Base-by-base conservation (phyloP, 37 sponge, comb jelly and placozoan genomes). In the Halichondria panicea region DNA sequence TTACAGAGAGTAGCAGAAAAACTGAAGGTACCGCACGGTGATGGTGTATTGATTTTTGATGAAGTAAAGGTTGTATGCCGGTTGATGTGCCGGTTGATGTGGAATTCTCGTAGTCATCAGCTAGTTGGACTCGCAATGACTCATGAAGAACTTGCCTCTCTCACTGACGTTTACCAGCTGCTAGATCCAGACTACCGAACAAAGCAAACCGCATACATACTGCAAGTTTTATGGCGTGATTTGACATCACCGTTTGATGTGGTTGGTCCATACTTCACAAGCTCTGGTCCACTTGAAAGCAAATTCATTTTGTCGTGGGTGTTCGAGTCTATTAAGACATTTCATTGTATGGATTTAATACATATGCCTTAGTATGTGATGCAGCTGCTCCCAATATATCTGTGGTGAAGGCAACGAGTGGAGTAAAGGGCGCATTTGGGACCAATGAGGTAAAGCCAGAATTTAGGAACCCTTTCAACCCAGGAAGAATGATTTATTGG, bases 161-260 rank as follows among this genome's bases (percentile, higher is more conserved):
- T 77, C 22, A 21, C 21, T 35, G 78, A 77, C 37, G 40, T 77
- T 25, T 77, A 67, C 28, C 39, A 25, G 56, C 21, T 38, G 30
- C 24, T 81, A 41, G 54, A 70, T 38, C 53, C 30, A 38, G 60
- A 55, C 21, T 33, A 31, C 11, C 34, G 44, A 27, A 12, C 68
- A 11, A 31, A 82, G 75, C 66, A 66, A 55, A 66, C 83, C 22
- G 37, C 68, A 28, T 74, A 82, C 60, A 66, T 82, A 1, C 63
- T 82, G 40, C 83, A 82, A 41, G 64, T 65, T 57, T 55, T 82
- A 43, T 82, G 83, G 83, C 42, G 75, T 24, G 67, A 63, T 66
- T 39, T 65, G 67, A 43, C 66, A 13, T 73, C 75, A 25, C 1
- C 27, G 37, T 81, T 61, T 60, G 72, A 81, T 46, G 53, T 81